A percentile compares a stretch with the other conserved stretches of the same genome.
phyloP scores from a whole-genome alignment of 2,888 invertebrate genomes.

The Thelaira solivaga region DNA sequence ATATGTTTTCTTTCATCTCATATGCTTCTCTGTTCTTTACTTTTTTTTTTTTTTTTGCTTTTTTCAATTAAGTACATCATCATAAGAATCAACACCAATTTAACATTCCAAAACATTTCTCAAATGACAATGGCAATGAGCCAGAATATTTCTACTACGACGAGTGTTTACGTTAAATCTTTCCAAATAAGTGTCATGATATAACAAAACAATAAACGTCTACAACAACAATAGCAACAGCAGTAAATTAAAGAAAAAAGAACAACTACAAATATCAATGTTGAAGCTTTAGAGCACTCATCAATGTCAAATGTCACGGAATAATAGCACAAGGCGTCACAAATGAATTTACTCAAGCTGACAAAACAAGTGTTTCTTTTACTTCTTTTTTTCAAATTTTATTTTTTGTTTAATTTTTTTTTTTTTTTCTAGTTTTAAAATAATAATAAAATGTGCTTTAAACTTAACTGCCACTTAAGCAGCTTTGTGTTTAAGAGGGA shows the following conservation, averaged over 20 bases:
- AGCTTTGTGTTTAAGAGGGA: constrained; percentile 3
- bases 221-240: constrained; percentile 1
- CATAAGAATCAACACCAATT: constrained; percentile 58
- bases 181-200: constrained; percentile 56
- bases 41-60: not conserved
- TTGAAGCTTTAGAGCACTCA: constrained; percentile 61
- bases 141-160: constrained; percentile 43
- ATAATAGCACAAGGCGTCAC: constrained; percentile 66
- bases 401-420: not conserved
- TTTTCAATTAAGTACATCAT: constrained; percentile 62
- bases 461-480: constrained; percentile 56
- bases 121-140: constrained; percentile 64
- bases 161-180: constrained; percentile 42
- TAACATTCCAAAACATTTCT: constrained; percentile 60
- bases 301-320: constrained; percentile 68
- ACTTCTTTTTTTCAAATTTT: not conserved
- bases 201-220: constrained; percentile 47
- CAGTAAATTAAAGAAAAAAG: not conserved
- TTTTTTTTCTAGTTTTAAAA: constrained; percentile 24
- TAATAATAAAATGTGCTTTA: constrained; percentile 56
- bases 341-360: constrained; percentile 54
- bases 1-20: not conserved
- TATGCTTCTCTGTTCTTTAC: not conserved
- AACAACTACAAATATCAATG: constrained; percentile 32
- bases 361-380: constrained; percentile 54